Evolutionary conservation across 2,113 vertebrate species (phyloP), one percentile per base, ranked within the genome.

Genomic region (Oreochromis niloticus): DNA sequence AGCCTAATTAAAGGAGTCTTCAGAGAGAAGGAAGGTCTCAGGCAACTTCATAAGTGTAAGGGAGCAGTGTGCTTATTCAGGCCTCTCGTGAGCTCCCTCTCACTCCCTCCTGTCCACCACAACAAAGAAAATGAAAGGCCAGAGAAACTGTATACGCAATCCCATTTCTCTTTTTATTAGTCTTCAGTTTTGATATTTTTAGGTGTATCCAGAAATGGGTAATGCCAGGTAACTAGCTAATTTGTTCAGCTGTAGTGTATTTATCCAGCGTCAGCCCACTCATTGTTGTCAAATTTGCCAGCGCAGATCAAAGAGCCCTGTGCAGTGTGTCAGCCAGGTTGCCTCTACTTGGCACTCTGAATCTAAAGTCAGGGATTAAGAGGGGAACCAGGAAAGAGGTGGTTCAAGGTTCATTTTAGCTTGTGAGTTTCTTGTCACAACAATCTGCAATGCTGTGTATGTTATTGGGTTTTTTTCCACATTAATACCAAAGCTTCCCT

Each of bases 1-100:
- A 86, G 90, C 83, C 93, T 95, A 94, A 96, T 96, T 95, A 95
- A 95, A 95, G 89, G 85, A 93, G 90, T 90, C 94, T 94, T 92
- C 86, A 75, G 93, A 91, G 89, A 90, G 88, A 91, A 43, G 75
- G 75, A 83, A 92, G 83, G 93, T 91, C 91, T 89, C 54, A 24
- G 90, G 86, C 84, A 92, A 86, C 90, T 91, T 92, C 92, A 82
- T 78, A 83, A 89, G 68, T 84, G 89, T 83, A 84, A 86, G 83
- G 52, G 27, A 93, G 87, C 19, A 17, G 2, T 75, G 66, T 88
- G 84, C 95, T 91, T 92, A 88, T 85, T 94, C 32, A 27, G 61
- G 32, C 86, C 73, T 83, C 83, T 78, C 10, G 63, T 48, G 55
- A 54, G 66, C 52, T 87, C 75, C 63, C n/a, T 32, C 63, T 84